Evolutionary conservation across 2,113 vertebrate species (phyloP), one percentile per base, ranked within the genome.

Genomic region (Arizona elegans): DNA sequence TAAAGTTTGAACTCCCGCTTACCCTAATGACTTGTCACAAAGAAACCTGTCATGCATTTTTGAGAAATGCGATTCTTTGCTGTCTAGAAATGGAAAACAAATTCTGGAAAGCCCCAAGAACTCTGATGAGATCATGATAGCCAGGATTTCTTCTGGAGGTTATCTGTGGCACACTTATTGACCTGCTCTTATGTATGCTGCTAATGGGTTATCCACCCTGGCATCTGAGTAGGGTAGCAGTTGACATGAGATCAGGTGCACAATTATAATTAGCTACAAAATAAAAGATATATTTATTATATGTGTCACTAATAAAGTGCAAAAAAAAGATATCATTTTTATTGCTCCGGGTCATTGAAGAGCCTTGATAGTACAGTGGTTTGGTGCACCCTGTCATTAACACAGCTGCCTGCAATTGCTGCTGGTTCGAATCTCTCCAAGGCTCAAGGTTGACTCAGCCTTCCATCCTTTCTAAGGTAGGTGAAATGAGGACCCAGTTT

Each of bases 221-320:
- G 24, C 52, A 93, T 94, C 93, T 2, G 0, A 53, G n/a, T 87
- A 47, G 91, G 89, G 70, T 86, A 90, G 87, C 86, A 91, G 86
- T 88, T 24, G 6, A 92, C 24, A 93, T 94, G 58, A 43, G 6
- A 2, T 93, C 91, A 95, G 91, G 90, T 92, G 95, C 93, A 19
- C 9, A 91, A 94, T 93, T 94, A 94, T 95, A 92, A 94, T 91
- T 94, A 96, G 95, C 95, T 95, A 91, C 89, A 96, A 93, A 96
- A 95, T 96, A 95, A 96, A 95, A 91, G 95, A 59, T 0, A 0
- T 92, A 94, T 96, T 95, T 97, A 93, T 93, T 92, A 87, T 89
- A 95, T 95, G 96, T 93, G 91, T 95, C 95, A 96, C 96, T 96
- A 95, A 94, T 96, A 95, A 96, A 87, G 38, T 29, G 93, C 94